A percentile compares a stretch with the other conserved stretches of the same genome.
phyloP scores from a whole-genome alignment of 2,797 vertebrate genomes.

The Phylloscopus collybita region DNA sequence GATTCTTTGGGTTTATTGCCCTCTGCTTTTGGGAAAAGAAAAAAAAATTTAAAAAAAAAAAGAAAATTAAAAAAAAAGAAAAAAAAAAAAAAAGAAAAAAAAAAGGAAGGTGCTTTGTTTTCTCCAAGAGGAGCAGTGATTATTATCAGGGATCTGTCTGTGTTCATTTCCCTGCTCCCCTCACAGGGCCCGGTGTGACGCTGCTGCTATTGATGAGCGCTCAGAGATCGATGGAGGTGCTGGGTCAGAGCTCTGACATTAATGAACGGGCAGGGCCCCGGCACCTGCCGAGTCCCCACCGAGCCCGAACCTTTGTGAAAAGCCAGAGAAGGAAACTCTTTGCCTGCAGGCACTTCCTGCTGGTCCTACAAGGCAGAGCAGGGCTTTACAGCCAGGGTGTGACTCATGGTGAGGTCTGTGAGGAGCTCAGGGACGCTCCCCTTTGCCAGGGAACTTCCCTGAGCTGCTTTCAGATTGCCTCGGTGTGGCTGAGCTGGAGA shows the following conservation, averaged over 20 bases:
- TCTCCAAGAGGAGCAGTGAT: neutral
- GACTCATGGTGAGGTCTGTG: rapidly evolving
- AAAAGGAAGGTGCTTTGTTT: neutral
- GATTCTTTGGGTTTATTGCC: neutral
- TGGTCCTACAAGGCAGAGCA: neutral
- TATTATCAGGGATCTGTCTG: neutral
- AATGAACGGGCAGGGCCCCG: neutral
- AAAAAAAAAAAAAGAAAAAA: too few species aligned
- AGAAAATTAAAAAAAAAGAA: neutral
- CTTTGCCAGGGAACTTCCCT: neutral
- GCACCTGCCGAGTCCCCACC: neutral
- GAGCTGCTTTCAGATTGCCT: neutral
- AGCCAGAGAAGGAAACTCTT: neutral
- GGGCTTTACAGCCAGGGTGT: neutral
- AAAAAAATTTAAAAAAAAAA: too few species aligned
- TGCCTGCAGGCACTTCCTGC: neutral
- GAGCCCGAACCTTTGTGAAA: neutral
- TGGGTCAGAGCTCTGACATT: neutral
- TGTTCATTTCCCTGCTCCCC: conserved; percentile 33
- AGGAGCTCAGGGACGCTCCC: neutral
- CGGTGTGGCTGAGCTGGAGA: neutral
- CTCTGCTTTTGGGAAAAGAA: neutral
- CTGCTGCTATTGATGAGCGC: neutral
- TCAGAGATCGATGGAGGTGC: conserved; percentile 9
- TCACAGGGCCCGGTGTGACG: neutral